phyloP scores from a whole-genome alignment of 2,888 invertebrate species.

The Tipula vernalis region DNA sequence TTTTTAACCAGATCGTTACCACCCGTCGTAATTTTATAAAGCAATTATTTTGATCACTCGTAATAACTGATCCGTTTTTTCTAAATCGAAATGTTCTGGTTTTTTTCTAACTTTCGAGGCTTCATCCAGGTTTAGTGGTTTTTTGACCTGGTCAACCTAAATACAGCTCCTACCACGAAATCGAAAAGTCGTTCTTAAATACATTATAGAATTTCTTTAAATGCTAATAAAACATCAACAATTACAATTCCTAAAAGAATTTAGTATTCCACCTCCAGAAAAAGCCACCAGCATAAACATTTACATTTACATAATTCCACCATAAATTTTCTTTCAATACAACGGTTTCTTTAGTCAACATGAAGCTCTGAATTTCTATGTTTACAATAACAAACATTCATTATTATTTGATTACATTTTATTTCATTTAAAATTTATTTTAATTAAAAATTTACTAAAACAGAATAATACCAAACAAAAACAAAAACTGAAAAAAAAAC shows the following conservation, averaged over 20 bases:
- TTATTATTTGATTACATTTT: neutral
- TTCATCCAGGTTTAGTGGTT: too few species aligned
- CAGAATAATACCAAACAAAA: neutral
- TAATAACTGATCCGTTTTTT: too few species aligned
- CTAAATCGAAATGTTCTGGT: too few species aligned
- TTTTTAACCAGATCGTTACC: too few species aligned
- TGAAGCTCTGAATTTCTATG: neutral
- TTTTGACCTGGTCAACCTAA: too few species aligned
- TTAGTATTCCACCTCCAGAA: neutral
- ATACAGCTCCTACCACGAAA: too few species aligned
- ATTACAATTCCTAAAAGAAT: neutral
- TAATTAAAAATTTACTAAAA: neutral
- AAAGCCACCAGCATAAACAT: neutral
- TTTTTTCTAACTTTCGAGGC: too few species aligned
- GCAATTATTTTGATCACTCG: too few species aligned
- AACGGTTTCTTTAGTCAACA: neutral
- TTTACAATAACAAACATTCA: neutral
- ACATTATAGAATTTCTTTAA: too few species aligned
- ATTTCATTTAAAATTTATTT: neutral
- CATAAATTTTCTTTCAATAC: neutral
- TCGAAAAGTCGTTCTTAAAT: too few species aligned
- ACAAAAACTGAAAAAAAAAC: neutral
- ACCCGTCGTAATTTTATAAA: too few species aligned
- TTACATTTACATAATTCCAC: neutral
- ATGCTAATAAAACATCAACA: neutral